Percentiles rank a stretch among this genome's conserved stretches.
Evolutionary conservation across 2,888 invertebrate species (phyloP).

Genomic region (Acronicta psi): DNA sequence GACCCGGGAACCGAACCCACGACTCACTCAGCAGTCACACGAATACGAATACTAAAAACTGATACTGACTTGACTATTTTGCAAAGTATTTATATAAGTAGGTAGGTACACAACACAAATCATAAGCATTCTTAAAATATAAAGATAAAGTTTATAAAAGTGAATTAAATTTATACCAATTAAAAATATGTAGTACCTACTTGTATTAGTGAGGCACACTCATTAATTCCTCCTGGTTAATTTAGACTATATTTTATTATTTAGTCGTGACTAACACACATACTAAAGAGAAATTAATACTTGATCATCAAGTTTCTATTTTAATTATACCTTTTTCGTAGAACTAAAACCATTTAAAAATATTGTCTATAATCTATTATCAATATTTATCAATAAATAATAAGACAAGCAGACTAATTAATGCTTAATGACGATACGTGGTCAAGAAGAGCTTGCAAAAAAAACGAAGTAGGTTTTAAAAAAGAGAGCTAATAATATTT

Average conservation of each 20-base stretch:
- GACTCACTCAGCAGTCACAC: too few relatives aligned
- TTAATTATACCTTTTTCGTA: constrained; percentile 8
- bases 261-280: not conserved
- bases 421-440: not conserved
- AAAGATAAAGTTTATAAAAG: not conserved
- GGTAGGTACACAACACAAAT: too few relatives aligned
- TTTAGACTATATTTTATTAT: not conserved
- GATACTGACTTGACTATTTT: too few relatives aligned
- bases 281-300: constrained; percentile 13
- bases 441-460: not conserved
- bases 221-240: not conserved
- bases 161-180: not conserved
- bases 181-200: too few relatives aligned
- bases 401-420: not conserved
- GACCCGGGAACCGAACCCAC: too few relatives aligned
- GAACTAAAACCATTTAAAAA: constrained; percentile 7
- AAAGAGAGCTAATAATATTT: not conserved
- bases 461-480: not conserved
- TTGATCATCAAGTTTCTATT: constrained; percentile 16
- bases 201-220: not conserved
- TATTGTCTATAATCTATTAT: not conserved
- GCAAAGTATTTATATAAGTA: constrained; percentile 2
- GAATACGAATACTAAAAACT: too few relatives aligned
- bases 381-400: not conserved
- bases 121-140: not conserved